phyloP scores from a whole-genome alignment of 2,888 invertebrate genomes.

The Dimorphilus gyrociliatus region DNA sequence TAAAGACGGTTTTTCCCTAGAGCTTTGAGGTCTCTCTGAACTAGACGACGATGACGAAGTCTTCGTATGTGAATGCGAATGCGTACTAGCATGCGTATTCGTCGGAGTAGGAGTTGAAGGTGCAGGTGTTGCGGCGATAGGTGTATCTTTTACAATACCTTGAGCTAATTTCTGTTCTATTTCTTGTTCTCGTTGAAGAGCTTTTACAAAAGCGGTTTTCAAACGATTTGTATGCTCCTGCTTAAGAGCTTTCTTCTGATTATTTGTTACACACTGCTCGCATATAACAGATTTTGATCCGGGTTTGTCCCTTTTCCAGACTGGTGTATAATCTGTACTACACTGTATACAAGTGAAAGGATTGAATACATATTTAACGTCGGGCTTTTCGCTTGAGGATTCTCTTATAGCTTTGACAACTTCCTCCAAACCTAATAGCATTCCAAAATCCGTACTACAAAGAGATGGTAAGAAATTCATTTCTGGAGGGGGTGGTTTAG shows the following conservation, averaged over 20 bases:
- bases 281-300: slow-evolving; percentile 58
- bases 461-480: slow-evolving; percentile 96
- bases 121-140: not conserved
- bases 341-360: slow-evolving; percentile 87
- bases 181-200: slow-evolving; percentile 84
- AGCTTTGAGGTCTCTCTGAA: too few species aligned
- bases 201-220: slow-evolving; percentile 89
- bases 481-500: slow-evolving; percentile 87
- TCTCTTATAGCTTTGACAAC: too few species aligned
- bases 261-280: slow-evolving; percentile 83
- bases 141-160: slow-evolving; percentile 3
- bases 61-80: too few species aligned
- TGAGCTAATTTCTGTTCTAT: too few species aligned
- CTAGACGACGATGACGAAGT: too few species aligned
- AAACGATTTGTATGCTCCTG: slow-evolving; percentile 85
- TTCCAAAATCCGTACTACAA: slow-evolving; percentile 85
- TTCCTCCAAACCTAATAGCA: slow-evolving; percentile 80
- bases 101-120: too few species aligned
- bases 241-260: slow-evolving; percentile 83
- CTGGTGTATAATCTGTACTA: slow-evolving; percentile 84
- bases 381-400: too few species aligned
- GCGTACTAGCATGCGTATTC: too few species aligned
- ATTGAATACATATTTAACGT: slow-evolving; percentile 45
- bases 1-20: too few species aligned
- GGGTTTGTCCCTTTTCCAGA: slow-evolving; percentile 87